Conservation (phyloP, 2,888 invertebrate species). For the Meandrusa payeni region DNA sequence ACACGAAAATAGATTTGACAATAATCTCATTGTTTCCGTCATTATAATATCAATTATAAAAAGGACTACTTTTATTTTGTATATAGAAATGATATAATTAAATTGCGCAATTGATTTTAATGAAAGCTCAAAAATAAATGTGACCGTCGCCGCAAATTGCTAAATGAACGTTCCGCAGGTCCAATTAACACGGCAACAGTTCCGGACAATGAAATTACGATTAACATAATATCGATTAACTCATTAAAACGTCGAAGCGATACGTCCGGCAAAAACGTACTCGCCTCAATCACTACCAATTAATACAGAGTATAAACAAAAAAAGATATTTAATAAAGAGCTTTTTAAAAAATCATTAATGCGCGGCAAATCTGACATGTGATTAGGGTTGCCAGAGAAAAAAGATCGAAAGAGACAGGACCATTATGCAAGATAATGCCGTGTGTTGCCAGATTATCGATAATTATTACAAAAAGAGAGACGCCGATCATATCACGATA, state of each 20-base stretch:
- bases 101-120: too few relatives aligned
- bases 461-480: constrained; percentile 74
- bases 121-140: too few relatives aligned
- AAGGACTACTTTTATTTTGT: too few relatives aligned
- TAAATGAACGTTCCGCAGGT: constrained; percentile 27
- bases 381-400: constrained; percentile 76
- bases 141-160: constrained; percentile 2
- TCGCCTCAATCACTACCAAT: constrained; percentile 44
- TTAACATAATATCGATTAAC: constrained; percentile 40
- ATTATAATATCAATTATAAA: too few relatives aligned
- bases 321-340: constrained; percentile 21
- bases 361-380: constrained; percentile 74
- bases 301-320: constrained; percentile 34
- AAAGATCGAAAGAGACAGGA: constrained; percentile 53
- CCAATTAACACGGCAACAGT: constrained; percentile 35
- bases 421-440: constrained; percentile 68
- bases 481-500: constrained; percentile 65
- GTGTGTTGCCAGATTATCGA: constrained; percentile 79
- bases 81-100: too few relatives aligned
- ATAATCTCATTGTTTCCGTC: too few relatives aligned
- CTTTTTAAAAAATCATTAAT: constrained; percentile 51
- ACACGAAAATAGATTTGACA: too few relatives aligned
- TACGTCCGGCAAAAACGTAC: constrained; percentile 35
- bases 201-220: constrained; percentile 42
- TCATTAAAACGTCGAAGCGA: constrained; percentile 42